A percentile compares a stretch with the other conserved stretches of the same genome.
Conservation (phyloP, 2,888 invertebrate species). For the Aricia artaxerxes region DNA sequence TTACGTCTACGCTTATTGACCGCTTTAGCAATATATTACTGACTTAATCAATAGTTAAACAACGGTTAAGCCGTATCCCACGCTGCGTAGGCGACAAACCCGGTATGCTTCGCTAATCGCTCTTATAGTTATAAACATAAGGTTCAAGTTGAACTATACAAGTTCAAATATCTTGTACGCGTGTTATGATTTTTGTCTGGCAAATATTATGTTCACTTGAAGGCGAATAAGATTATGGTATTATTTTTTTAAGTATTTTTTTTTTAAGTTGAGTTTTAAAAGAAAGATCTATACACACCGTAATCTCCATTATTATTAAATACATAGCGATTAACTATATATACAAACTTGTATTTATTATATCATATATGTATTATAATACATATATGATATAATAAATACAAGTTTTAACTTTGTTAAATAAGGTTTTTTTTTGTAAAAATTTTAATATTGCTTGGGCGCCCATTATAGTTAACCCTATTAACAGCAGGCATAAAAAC, state of each 20-base stretch:
- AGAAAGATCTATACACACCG: no score
- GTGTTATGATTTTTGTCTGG: constrained; percentile 47
- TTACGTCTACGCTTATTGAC: not conserved
- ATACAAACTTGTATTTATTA: no score
- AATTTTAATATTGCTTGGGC: no score
- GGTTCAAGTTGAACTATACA: constrained; percentile 54
- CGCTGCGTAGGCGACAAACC: not conserved
- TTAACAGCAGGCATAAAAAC: not conserved
- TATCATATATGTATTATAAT: no score
- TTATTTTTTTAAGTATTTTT: no score
- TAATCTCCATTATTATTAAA: no score
- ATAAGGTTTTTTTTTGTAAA: no score
- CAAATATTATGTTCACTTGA: constrained; percentile 39
- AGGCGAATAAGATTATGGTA: constrained; percentile 36
- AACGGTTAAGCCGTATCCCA: not conserved
- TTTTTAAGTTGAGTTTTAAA: no score
- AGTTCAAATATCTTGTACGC: constrained; percentile 50
- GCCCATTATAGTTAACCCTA: not conserved
- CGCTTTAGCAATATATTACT: not conserved
- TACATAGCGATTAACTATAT: no score
- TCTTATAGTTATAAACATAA: not conserved
- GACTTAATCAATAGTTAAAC: constrained; percentile 4
- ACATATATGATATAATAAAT: no score
- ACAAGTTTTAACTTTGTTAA: no score
- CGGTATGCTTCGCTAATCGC: not conserved